Percentiles rank a stretch among this genome's conserved stretches.
These are phyloP conservation scores for Ceuthmochares aereus DNA, from an alignment of 2,113 vertebrate species.

Conservation along the genomic window DNA sequence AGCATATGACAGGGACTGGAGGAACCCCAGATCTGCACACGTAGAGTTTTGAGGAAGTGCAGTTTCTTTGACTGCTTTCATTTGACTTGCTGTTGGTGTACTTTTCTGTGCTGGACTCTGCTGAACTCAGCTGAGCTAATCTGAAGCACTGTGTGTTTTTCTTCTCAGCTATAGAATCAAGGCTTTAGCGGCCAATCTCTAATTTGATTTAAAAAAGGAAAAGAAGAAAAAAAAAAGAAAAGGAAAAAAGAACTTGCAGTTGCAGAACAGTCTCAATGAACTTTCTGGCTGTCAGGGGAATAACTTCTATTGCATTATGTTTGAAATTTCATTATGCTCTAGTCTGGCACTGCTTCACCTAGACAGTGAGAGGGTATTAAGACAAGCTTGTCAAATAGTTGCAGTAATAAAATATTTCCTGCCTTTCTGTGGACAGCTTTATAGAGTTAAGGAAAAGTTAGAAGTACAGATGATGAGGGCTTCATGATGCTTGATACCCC, in stretches of 20 bases:
- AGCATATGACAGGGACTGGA: background rate
- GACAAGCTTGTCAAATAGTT: constrained; percentile 32
- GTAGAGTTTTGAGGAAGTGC: background rate
- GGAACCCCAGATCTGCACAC: background rate
- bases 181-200: background rate
- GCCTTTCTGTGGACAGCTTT: constrained; percentile 27
- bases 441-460: background rate
- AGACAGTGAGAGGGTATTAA: constrained; percentile 24
- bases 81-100: background rate
- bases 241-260: background rate
- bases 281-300: background rate
- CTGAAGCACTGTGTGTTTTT: background rate
- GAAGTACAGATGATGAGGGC: background rate
- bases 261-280: constrained; percentile 29
- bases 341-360: constrained; percentile 29
- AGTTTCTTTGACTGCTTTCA: background rate
- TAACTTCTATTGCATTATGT: background rate
- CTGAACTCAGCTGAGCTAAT: constrained; percentile 10
- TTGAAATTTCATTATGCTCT: constrained; percentile 35
- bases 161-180: background rate
- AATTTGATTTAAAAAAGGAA: background rate
- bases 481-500: background rate
- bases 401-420: constrained; percentile 56
- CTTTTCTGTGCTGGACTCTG: background rate
- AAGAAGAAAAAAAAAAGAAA: background rate